Evolutionary conservation across 2,113 vertebrate species (phyloP), one percentile per base, ranked within the genome.

Genomic region (Sphaerodactylus townsendi): DNA sequence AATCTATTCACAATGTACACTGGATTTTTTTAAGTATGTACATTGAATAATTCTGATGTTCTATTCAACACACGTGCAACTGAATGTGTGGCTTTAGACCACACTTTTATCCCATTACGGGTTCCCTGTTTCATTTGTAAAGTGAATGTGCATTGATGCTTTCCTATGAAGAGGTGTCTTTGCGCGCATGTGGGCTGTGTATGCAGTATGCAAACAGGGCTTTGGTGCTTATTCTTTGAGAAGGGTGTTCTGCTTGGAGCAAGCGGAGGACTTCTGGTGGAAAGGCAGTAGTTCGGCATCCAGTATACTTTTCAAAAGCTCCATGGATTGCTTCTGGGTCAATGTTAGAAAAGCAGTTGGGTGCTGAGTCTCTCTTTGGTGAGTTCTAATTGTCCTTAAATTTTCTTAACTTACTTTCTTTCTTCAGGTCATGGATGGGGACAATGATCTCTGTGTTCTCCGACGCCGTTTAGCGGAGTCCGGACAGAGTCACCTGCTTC

Each of bases 401-500:
- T 44, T 44, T 4, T 44, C 14, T 10, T 62, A 0, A 8, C 69
- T 78, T 25, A 77, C 14, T 71, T 77, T 15, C n/a, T n/a, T 56
- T 68, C 53, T 46, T n/a, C 53, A 85, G 75, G 39, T 50, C n/a
- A 85, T 85, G 83, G 76, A 85, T 5, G 33, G 39, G 5, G 30
- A 71, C 39, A 44, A 30, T 1, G 95, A 97, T 70, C 73, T 92
- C 15, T 88, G 53, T 11, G 91, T 72, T 82, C 94, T 97, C 37
- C 68, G 44, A 30, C 46, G 89, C 76, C 94, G 85, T 83, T 85
- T 98, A 93, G 88, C 94, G 13, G 86, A 91, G 35, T 96, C 96
- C 1, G 96, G 94, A 6, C 98, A 99, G 92, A 95, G 93, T 64
- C 98, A 99, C 50, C 93, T 98, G 44, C 92, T 98, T 30, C 96